Evolutionary conservation across 2,113 vertebrate species (phyloP).

Genomic region (Microcebus jonahi): DNA sequence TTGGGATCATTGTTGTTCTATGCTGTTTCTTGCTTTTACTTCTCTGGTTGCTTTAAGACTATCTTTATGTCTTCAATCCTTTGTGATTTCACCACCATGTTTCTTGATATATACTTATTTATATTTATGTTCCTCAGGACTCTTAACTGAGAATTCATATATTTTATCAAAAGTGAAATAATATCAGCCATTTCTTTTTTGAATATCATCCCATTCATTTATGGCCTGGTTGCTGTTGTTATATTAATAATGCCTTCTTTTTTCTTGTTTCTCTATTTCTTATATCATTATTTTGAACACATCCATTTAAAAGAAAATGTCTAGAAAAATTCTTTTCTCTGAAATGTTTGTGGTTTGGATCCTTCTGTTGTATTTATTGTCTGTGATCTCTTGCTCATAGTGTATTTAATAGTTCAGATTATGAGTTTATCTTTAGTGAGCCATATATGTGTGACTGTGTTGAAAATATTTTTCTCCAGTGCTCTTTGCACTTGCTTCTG

Average conservation of each 20-base stretch:
- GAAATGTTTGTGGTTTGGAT: background rate
- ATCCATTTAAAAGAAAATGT: background rate
- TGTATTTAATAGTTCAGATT: background rate
- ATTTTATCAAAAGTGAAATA: background rate
- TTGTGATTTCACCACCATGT: background rate
- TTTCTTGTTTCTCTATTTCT: background rate
- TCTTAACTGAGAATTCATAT: background rate
- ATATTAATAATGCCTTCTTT: background rate
- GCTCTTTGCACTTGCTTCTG: background rate
- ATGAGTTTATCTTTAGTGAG: background rate
- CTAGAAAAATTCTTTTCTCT: background rate
- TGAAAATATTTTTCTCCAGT: background rate
- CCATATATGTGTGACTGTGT: background rate
- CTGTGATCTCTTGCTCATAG: background rate
- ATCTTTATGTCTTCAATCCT: background rate
- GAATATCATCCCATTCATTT: background rate
- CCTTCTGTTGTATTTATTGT: background rate
- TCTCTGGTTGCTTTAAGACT: background rate
- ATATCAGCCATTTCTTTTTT: background rate
- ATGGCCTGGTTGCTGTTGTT: background rate
- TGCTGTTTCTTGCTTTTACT: background rate
- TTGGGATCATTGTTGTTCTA: background rate
- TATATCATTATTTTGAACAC: background rate
- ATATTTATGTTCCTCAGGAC: background rate
- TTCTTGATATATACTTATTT: background rate